Conservation (phyloP, 53 echinoderm and acorn worm genomes). For the Temnopleurus reevesii region DNA sequence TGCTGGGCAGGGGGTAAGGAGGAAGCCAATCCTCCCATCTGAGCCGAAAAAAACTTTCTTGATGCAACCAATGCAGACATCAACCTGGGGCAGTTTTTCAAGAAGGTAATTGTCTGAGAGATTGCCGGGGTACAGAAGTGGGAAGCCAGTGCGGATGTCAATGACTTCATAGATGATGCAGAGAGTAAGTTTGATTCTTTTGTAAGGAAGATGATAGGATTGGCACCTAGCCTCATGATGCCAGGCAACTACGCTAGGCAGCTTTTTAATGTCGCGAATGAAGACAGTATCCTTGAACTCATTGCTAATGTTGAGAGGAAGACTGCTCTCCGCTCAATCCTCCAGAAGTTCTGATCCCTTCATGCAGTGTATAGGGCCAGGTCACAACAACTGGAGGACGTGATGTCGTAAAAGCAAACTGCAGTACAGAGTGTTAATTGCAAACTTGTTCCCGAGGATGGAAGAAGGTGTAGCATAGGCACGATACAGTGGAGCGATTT, state of each 20-base stretch:
- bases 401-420: slow-evolving; percentile 38
- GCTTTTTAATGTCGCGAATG: slow-evolving; percentile 34
- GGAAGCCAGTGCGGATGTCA: slow-evolving; percentile 18
- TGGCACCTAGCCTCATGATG: slow-evolving; percentile 51
- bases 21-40: background rate
- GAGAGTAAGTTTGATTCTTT: background rate
- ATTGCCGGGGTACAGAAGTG: slow-evolving; percentile 51
- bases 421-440: slow-evolving; percentile 61
- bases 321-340: background rate
- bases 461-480: no score
- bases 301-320: background rate
- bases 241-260: slow-evolving; percentile 62
- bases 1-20: slow-evolving; percentile 1
- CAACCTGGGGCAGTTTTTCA: slow-evolving; percentile 61
- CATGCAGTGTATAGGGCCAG: slow-evolving; percentile 31
- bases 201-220: background rate
- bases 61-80: slow-evolving; percentile 69
- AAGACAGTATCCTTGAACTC: background rate
- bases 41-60: slow-evolving; percentile 20
- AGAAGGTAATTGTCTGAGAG: slow-evolving; percentile 60
- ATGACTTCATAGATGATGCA: slow-evolving; percentile 1
- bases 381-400: slow-evolving; percentile 21
- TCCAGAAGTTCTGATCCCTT: slow-evolving; percentile 44
- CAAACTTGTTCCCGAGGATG: no score
- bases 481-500: no score